These are phyloP conservation scores for Carcina quercana DNA, from an alignment of 2,888 invertebrate genomes.

Conservation along the genomic window DNA sequence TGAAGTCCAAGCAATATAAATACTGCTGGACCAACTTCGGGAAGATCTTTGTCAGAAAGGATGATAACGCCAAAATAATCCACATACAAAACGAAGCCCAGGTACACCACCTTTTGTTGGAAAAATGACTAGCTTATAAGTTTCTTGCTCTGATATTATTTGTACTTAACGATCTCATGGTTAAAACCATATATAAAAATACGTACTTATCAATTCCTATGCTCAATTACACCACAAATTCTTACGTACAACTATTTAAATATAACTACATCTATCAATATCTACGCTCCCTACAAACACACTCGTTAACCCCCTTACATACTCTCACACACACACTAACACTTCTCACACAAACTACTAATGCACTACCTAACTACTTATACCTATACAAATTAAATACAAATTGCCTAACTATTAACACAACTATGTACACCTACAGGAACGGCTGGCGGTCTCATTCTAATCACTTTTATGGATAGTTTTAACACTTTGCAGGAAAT, in stretches of 20 bases:
- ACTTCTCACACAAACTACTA: neutral
- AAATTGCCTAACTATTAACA: neutral
- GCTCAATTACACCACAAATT: neutral
- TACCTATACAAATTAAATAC: neutral
- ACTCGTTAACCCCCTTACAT: neutral
- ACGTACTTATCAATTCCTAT: neutral
- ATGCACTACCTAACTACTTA: neutral
- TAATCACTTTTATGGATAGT: neutral
- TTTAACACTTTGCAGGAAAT: neutral
- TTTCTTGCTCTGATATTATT: neutral
- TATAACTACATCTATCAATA: neutral
- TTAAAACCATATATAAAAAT: neutral
- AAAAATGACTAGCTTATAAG: neutral
- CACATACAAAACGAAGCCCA: constrained; percentile 1
- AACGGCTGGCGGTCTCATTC: neutral
- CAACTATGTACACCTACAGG: neutral
- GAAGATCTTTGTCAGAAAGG: neutral
- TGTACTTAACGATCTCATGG: neutral
- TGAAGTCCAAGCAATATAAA: constrained; percentile 4
- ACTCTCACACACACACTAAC: neutral
- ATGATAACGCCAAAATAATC: neutral
- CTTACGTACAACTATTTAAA: neutral
- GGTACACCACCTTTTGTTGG: neutral
- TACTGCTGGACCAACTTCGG: constrained; percentile 5
- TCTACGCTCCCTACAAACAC: neutral